Conservation (phyloP, 2,797 vertebrate genomes). For the Microhierax caerulescens region DNA sequence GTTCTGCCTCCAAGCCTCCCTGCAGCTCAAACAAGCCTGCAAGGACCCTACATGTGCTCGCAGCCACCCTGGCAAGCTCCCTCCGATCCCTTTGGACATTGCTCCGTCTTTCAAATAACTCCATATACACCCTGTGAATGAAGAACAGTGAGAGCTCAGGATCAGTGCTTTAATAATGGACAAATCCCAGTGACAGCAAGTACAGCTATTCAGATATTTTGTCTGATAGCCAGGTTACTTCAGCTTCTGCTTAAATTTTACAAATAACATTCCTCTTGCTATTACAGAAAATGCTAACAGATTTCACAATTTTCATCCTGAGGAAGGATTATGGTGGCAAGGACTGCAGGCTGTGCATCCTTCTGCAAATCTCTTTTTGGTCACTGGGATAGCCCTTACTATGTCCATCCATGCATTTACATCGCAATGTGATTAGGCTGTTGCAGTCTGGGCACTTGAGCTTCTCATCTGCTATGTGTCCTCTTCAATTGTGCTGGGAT, state of each 20-base stretch:
- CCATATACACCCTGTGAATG: not conserved
- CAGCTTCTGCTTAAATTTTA: not conserved
- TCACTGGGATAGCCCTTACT: not conserved
- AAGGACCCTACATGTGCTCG: not conserved
- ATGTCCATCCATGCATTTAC: not conserved
- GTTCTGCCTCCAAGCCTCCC: not conserved
- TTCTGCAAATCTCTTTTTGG: not conserved
- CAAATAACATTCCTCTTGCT: not conserved
- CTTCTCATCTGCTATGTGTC: not conserved
- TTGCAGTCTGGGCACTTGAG: not conserved
- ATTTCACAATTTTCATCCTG: not conserved
- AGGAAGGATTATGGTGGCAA: conserved; percentile 23
- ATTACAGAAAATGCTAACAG: not conserved
- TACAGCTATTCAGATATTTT: not conserved
- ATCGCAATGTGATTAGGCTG: not conserved
- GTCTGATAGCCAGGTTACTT: not conserved
- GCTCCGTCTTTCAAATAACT: not conserved
- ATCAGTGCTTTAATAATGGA: not conserved
- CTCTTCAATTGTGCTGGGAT: not conserved
- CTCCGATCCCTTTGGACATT: accelerated
- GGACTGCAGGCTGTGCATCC: not conserved
- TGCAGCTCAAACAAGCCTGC: not conserved
- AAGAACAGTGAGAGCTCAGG: accelerated
- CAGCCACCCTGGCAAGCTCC: not conserved
- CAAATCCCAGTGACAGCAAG: not conserved